Base-by-base conservation (phyloP, 2,113 vertebrate genomes). In the Tretioscincus oriximinensis region DNA sequence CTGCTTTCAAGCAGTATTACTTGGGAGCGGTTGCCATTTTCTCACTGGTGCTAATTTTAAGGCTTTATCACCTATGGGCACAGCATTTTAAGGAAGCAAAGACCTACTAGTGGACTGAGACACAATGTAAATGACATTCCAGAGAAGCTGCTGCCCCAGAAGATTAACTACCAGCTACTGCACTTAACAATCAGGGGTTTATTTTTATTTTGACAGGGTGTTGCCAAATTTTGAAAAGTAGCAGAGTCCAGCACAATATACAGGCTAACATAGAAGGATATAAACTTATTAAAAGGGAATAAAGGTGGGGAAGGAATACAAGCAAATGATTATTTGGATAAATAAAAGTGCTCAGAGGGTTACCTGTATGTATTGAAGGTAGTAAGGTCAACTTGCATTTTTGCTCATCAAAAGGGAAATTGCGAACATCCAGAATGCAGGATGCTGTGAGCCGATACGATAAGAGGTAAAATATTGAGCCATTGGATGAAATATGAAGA, bases 331-430 rank as follows among this genome's bases (percentile, higher is more conserved):
- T 47, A 41, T 4, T 24, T 51, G 61, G 12, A 72, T 22, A 67
- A 66, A 72, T 54, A n/a, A 47, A 16, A 2, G 18, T 63, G 6
- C 22, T 72, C 5, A 24, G 14, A 2, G 11, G 29, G 22, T 66
- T 70, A 86, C 84, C 87, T 31, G 3, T 11, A 54, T 68, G 47
- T 45, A 82, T 8, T 16, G 63, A 26, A 28, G 77, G 10, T 1
- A 1, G 22, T 5, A 88, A 0, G 9, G 66, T 65, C 49, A 86
- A 58, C 11, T 64, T 75, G 64, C 87, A 88, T 8, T 67, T 81
- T 76, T 88, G 87, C 9, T 63, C 9, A 74, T 88, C 87, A 9
- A 88, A 88, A 45, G 87, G 87, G 73, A 88, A 88, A 47, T 61
- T 29, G 45, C 81, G 51, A 22, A 86, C 47, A 29, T 86, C 60